phyloP scores from a whole-genome alignment of 2,113 vertebrate genomes.

The Syngnathoides biaculeatus region DNA sequence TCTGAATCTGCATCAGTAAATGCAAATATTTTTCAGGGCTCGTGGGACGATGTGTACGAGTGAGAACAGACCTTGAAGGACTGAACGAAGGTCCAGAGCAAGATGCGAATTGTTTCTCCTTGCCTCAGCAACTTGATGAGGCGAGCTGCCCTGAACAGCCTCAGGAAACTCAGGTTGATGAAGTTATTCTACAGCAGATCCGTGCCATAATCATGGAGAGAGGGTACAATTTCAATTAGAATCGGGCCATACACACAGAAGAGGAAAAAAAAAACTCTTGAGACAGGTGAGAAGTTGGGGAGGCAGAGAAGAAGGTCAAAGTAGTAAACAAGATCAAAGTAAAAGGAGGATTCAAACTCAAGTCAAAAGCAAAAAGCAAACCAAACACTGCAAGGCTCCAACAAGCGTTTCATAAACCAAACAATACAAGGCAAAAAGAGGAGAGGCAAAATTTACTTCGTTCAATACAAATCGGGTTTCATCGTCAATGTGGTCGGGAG shows the following conservation, averaged over 20 bases:
- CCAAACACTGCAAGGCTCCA: conserved; percentile 68
- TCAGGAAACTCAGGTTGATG: conserved; percentile 92
- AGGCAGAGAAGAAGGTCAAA: conserved; percentile 22
- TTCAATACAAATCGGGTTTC: conserved; percentile 76
- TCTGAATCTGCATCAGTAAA: conserved; percentile 1
- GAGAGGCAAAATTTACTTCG: conserved; percentile 55
- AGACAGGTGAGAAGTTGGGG: conserved; percentile 15
- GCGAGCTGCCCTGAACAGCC: conserved; percentile 88
- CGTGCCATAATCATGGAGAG: conserved; percentile 30
- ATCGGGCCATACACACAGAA: conserved; percentile 18
- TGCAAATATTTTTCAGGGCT: conserved; percentile 4
- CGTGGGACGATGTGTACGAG: conserved; percentile 11
- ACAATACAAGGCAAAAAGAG: conserved; percentile 56
- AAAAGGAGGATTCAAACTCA: conserved; percentile 50
- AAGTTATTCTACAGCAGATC: conserved; percentile 83
- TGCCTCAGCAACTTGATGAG: conserved; percentile 92
- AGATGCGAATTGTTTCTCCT: conserved; percentile 90
- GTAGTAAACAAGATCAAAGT: conserved; percentile 44
- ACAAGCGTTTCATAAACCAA: conserved; percentile 72
- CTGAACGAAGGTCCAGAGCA: conserved; percentile 92
- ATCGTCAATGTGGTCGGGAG: conserved; percentile 40
- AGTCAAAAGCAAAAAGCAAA: conserved; percentile 69
- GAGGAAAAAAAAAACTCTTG: conserved; percentile 10
- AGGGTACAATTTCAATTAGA: conserved; percentile 27
- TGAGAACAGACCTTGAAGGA: conserved; percentile 84